Base-by-base conservation (phyloP, 2,797 vertebrate genomes). In the Rhincodon typus region DNA sequence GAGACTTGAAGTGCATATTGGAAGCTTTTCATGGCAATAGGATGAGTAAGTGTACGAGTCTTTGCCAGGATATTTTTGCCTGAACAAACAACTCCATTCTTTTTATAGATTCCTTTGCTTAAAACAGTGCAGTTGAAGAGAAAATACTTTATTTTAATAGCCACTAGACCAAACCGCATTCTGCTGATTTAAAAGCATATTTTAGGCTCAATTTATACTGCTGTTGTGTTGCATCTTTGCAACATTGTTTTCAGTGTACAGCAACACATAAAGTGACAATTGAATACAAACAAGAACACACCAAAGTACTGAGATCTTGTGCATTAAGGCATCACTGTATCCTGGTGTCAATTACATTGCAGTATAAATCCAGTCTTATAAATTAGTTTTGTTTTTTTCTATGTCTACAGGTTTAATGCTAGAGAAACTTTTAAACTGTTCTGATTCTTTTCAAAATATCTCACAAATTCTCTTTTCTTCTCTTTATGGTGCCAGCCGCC, bases 381-480 rank as follows among this genome's bases (percentile, higher is more conserved):
- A 93, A 93, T 67, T 91, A 3, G 19, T 69, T 93, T 93, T 30
- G 21, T 25, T 50, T 8, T 42, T 42, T 93, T 93, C 27, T 77
- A 50, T 77, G 7, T n/a, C 74, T 46, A 17, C 25, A 95, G 53
- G 74, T 72, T 74, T 50, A 77, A 15, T 50, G 27, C 70, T 53
- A 19, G 4, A 57, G 46, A 17, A 77, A 77, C 70, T n/a, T 95
- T 34, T 74, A 53, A 77, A 23, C 46, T 95, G 30, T 77, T 25
- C 46, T 74, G 46, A 69, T 69, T 69, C n/a, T 67, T 95, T 95
- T 23, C 74, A 30, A 95, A 50, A 72, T 77, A 72, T 95, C 94
- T 95, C 70, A 95, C 70, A 6, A 46, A 95, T 95, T 94, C 94
- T 74, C 46, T 95, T 95, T 95, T 74, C 27, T 74, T 95, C 70